Conservation (phyloP, 2,888 invertebrate species). For the Teleogryllus oceanicus region DNA sequence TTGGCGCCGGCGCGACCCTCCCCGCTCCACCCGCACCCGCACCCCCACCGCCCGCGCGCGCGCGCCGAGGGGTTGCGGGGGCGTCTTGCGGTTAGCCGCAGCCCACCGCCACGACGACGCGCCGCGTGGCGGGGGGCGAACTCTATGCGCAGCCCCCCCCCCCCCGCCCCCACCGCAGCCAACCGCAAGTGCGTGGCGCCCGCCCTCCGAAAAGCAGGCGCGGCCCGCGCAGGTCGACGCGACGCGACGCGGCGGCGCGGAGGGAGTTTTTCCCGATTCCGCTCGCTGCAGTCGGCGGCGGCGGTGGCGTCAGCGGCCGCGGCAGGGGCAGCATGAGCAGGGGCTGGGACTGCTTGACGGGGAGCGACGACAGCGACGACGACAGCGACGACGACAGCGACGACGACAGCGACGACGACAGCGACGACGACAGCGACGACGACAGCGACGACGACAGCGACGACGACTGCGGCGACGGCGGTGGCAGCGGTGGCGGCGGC, state of each 20-base stretch:
- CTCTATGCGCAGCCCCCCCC: not conserved
- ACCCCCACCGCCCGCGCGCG: not conserved
- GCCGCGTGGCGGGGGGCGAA: not conserved
- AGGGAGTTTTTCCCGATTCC: not conserved
- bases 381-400: too few species aligned
- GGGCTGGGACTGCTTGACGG: too few species aligned
- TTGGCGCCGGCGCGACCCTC: not conserved
- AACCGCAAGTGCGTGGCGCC: conserved; percentile 6
- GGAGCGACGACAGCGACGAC: too few species aligned
- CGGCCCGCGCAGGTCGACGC: not conserved
- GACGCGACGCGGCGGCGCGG: not conserved
- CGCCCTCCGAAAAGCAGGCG: not conserved
- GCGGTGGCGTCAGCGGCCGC: not conserved
- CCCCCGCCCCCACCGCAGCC: not conserved
- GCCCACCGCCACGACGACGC: not conserved
- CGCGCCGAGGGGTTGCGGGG: not conserved
- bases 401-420: too few species aligned
- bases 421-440: too few species aligned
- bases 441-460: too few species aligned
- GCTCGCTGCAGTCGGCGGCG: not conserved
- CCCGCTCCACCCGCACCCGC: not conserved
- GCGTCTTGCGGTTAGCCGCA: conserved; percentile 5
- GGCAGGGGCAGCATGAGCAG: too few species aligned
- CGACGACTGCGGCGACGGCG: too few species aligned
- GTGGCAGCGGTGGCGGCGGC: too few species aligned